Evolutionary conservation across 2,797 vertebrate genomes (phyloP).

Genomic region (Myotis planiceps): DNA sequence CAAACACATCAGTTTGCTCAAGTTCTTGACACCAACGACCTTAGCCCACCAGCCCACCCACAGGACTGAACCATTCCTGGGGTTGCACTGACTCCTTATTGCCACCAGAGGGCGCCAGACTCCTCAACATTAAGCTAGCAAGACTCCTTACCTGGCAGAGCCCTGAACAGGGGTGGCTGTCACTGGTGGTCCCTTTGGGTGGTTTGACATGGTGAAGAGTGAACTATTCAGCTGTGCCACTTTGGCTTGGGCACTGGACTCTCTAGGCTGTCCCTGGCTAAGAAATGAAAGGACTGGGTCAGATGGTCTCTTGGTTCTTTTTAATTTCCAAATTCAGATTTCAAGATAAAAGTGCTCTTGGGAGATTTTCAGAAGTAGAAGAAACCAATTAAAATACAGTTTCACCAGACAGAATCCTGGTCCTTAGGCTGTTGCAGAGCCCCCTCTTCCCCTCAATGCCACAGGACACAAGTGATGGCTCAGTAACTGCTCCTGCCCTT

Average conservation of each 20-base stretch:
- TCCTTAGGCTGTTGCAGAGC: background rate
- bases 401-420: constrained; percentile 12
- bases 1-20: constrained; percentile 58
- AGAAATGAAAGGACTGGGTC: constrained; percentile 27
- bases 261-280: constrained; percentile 35
- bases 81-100: background rate
- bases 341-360: constrained; percentile 20
- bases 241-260: constrained; percentile 27
- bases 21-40: background rate
- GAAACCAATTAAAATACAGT: background rate
- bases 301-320: background rate
- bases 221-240: background rate
- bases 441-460: background rate
- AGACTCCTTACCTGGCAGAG: background rate
- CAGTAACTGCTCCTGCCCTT: background rate
- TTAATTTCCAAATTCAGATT: constrained; percentile 25
- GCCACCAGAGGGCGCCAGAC: background rate
- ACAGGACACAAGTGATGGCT: background rate
- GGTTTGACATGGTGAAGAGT: background rate
- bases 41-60: background rate
- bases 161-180: background rate
- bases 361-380: constrained; percentile 17
- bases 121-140: background rate
- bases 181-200: background rate
- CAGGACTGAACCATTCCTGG: background rate